Base-by-base conservation (phyloP, 2,888 invertebrate species). In the Drosophila anomalata region DNA sequence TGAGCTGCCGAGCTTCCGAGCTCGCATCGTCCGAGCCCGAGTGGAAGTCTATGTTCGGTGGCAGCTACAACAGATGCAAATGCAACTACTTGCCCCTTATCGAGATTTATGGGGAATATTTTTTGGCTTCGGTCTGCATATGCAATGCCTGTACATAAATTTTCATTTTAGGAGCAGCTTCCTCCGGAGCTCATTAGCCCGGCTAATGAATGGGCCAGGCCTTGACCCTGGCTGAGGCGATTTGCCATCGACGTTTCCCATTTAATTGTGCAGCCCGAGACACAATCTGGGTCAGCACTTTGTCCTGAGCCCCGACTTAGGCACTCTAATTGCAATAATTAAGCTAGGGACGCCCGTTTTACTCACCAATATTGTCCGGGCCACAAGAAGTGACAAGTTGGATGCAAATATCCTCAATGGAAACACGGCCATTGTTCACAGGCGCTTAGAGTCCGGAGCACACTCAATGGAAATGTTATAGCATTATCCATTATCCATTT, bases 281-380 rank as follows among this genome's bases (percentile, higher is more conserved):
- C 60, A 46, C 44, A 61, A 46, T 51, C 20, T 46, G 55, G 55
- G 39, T 62, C 61, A 62, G 57, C 62, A 70, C 63, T 72, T 76
- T 74, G 62, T 68, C 68, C 51, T 22, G 26, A 8, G 44, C 54
- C 36, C 36, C 0, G n/a, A n/a, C n/a, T 33, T 36, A 17, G 52
- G 60, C 52, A 54, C 76, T 61, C 76, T 71, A 72, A 85, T 82
- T 79, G 74, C 79, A 76, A 77, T 81, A 79, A 79, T 78, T 74
- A 76, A 68, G 68, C 47, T 53, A 22, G 65, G 51, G 57, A 55
- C 50, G 61, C 50, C 57, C 59, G 65, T 68, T 79, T 62, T 57
- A 77, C 63, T 70, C 66, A 51, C 41, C 48, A n/a, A 47, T 69
- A 47, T 52, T 67, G 57, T 65, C 60, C 36, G 39, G 26, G 17